Evolutionary conservation across 92 coral and sea anemone species (phyloP).

Genomic region (Palythoa heliodiscus): DNA sequence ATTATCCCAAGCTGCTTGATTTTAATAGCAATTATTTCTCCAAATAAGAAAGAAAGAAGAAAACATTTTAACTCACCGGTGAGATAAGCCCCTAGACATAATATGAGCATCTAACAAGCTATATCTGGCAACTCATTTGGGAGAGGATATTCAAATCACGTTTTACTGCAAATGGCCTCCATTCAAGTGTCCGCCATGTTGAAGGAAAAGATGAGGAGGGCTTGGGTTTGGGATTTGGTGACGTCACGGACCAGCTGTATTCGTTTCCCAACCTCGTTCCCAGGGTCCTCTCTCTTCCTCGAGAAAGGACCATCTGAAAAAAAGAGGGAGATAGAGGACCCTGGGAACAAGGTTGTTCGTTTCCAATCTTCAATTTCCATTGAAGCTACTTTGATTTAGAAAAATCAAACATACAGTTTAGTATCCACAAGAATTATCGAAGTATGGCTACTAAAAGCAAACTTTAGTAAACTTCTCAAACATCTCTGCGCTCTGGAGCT

Average conservation of each 20-base stretch:
- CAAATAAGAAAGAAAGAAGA: not conserved
- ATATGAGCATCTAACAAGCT: slow-evolving; percentile 17
- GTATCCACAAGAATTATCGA: too few relatives aligned
- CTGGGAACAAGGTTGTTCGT: too few relatives aligned
- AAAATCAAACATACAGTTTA: too few relatives aligned
- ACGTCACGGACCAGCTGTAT: not conserved
- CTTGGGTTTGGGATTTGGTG: slow-evolving; percentile 12
- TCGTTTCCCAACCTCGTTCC: not conserved
- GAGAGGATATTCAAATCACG: slow-evolving; percentile 11
- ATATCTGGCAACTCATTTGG: slow-evolving; percentile 21
- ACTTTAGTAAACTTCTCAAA: too few relatives aligned
- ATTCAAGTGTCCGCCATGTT: slow-evolving; percentile 43
- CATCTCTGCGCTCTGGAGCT: too few relatives aligned
- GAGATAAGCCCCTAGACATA: slow-evolving; percentile 45
- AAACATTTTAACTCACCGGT: slow-evolving; percentile 29
- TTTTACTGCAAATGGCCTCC: slow-evolving; percentile 32
- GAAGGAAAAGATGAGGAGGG: slow-evolving; percentile 43
- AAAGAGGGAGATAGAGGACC: too few relatives aligned
- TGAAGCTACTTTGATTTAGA: too few relatives aligned
- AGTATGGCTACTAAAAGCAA: too few relatives aligned
- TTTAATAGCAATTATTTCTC: slow-evolving; percentile 12
- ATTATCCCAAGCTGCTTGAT: not conserved
- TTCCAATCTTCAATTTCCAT: too few relatives aligned
- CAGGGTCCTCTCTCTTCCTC: too few relatives aligned
- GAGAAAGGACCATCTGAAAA: too few relatives aligned